Conservation (phyloP, 2,113 vertebrate species). For the Anolis sagrei region DNA sequence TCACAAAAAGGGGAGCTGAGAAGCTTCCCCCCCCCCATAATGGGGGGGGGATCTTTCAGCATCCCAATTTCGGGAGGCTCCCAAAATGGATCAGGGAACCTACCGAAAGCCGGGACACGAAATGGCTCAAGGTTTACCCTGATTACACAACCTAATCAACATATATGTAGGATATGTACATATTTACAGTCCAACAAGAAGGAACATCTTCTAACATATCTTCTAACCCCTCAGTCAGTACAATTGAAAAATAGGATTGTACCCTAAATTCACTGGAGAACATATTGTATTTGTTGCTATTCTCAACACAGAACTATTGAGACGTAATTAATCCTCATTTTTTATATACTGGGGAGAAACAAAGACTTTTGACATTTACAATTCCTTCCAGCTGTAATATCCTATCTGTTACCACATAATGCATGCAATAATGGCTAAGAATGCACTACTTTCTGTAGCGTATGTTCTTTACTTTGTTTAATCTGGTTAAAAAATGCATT, state of each 20-base stretch:
- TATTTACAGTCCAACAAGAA: no score
- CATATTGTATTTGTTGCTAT: neutral
- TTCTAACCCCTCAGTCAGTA: neutral
- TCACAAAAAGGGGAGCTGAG: no score
- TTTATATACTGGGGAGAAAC: neutral
- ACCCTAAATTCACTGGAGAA: neutral
- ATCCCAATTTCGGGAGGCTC: no score
- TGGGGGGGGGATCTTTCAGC: no score
- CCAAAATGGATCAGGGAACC: no score
- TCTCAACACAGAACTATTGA: neutral
- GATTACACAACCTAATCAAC: no score
- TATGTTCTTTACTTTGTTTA: constrained; percentile 6
- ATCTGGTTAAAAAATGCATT: neutral
- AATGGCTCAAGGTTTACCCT: no score
- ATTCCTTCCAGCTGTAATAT: neutral
- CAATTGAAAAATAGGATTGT: neutral
- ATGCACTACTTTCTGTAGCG: neutral
- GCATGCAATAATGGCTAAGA: constrained; percentile 8
- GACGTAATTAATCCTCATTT: constrained; percentile 18
- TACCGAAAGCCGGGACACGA: no score
- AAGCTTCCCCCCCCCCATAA: no score
- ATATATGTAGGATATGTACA: no score
- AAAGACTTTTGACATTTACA: neutral
- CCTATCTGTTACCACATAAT: constrained; percentile 8
- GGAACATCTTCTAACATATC: neutral